A percentile compares a stretch with the other conserved stretches of the same genome.
Conservation (phyloP, 1,140 invertebrate species). For the Argopecten irradians region DNA sequence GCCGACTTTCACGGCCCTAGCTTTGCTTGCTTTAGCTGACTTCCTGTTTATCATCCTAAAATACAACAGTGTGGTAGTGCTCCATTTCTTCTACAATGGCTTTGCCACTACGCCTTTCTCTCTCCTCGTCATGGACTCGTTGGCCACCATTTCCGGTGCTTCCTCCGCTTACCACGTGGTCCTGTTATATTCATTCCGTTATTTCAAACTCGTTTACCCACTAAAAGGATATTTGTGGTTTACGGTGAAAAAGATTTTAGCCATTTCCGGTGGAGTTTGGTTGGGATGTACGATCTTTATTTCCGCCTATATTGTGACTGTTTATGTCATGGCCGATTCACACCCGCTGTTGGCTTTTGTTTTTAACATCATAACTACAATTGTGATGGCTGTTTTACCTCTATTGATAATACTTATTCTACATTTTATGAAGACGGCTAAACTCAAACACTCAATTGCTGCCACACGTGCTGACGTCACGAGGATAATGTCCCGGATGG, state of each 20-base stretch:
- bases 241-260: constrained; percentile 5
- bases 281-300: neutral
- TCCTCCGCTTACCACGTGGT: neutral
- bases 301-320: constrained; percentile 9
- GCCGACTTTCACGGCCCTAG: neutral
- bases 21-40: neutral
- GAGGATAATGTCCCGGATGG: constrained; percentile 25
- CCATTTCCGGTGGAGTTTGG: neutral
- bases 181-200: neutral
- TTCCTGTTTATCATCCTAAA: neutral
- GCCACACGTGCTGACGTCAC: constrained; percentile 12
- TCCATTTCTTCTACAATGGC: constrained; percentile 7
- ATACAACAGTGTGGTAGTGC: neutral
- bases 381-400: neutral
- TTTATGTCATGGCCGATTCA: neutral
- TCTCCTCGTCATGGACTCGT: neutral
- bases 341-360: constrained; percentile 12
- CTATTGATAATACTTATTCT: constrained; percentile 25
- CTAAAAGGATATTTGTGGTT: neutral
- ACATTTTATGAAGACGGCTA: constrained; percentile 23
- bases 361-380: neutral
- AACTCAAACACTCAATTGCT: neutral
- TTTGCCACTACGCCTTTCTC: neutral
- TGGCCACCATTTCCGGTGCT: neutral
- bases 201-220: constrained; percentile 14